These are phyloP conservation scores for Leuciscus idus DNA, from an alignment of 2,113 vertebrate species.

Conservation along the genomic window DNA sequence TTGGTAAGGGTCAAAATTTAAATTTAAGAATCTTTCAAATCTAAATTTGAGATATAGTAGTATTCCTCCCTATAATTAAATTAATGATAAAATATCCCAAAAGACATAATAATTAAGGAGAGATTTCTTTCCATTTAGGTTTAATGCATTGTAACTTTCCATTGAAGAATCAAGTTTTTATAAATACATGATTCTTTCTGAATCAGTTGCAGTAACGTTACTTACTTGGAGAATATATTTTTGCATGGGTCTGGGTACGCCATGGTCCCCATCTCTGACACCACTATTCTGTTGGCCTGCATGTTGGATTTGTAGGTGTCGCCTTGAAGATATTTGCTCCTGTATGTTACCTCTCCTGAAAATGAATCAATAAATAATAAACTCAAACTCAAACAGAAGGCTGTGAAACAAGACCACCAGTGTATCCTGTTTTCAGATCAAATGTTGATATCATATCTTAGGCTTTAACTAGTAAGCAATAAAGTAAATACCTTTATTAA, in stretches of 20 bases:
- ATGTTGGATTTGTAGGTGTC: slow-evolving; percentile 87
- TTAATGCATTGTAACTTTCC: neutral
- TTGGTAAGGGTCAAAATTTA: neutral
- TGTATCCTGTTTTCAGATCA: neutral
- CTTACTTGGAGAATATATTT: slow-evolving; percentile 93
- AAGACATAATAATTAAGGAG: neutral
- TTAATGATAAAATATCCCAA: neutral
- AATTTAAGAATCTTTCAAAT: too few relatives aligned
- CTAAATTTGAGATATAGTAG: neutral
- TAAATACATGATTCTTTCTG: neutral
- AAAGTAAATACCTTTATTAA: slow-evolving; percentile 79
- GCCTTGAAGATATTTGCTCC: slow-evolving; percentile 86
- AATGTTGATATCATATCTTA: neutral
- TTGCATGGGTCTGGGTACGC: slow-evolving; percentile 94
- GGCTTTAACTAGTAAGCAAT: neutral
- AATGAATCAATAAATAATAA: neutral
- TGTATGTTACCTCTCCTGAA: slow-evolving; percentile 88
- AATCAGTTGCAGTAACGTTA: neutral
- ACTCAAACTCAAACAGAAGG: neutral
- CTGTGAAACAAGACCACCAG: neutral
- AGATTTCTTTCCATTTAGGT: neutral
- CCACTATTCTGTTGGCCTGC: slow-evolving; percentile 89
- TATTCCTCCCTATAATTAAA: neutral
- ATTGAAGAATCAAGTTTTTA: neutral
- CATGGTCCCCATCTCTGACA: slow-evolving; percentile 98